These are phyloP conservation scores for Epinephelus lanceolatus DNA, from an alignment of 2,113 vertebrate species.

Conservation along the genomic window DNA sequence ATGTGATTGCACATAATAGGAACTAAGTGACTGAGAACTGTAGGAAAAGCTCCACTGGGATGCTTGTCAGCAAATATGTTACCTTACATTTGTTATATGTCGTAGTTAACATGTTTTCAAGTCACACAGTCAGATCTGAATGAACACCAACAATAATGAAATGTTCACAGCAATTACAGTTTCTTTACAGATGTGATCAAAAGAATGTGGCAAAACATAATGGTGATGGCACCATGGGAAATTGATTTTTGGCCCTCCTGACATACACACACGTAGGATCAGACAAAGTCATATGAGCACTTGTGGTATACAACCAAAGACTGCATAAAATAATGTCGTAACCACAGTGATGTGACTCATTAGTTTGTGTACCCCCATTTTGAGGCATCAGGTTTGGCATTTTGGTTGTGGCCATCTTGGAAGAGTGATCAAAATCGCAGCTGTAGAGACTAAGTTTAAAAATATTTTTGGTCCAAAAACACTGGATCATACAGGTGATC, in stretches of 20 bases:
- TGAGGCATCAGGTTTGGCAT: too few relatives aligned
- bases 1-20: slow-evolving; percentile 6
- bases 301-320: too few relatives aligned
- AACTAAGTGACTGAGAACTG: neutral
- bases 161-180: neutral
- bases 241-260: neutral
- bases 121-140: neutral
- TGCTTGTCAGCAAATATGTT: neutral
- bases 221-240: neutral
- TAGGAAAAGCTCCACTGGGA: neutral
- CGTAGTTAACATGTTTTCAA: neutral
- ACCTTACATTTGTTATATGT: neutral
- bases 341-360: too few relatives aligned
- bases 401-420: too few relatives aligned
- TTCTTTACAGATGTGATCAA: neutral
- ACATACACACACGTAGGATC: neutral
- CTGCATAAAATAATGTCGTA: too few relatives aligned
- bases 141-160: neutral
- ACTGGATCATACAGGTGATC: too few relatives aligned
- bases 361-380: too few relatives aligned
- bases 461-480: too few relatives aligned
- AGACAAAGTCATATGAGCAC: too few relatives aligned
- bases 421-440: too few relatives aligned
- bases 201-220: neutral
- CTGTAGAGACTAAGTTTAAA: too few relatives aligned